These are phyloP conservation scores for Ctenochaetus hawaiiensis DNA, from an alignment of 2,797 vertebrate genomes.

Conservation along the genomic window DNA sequence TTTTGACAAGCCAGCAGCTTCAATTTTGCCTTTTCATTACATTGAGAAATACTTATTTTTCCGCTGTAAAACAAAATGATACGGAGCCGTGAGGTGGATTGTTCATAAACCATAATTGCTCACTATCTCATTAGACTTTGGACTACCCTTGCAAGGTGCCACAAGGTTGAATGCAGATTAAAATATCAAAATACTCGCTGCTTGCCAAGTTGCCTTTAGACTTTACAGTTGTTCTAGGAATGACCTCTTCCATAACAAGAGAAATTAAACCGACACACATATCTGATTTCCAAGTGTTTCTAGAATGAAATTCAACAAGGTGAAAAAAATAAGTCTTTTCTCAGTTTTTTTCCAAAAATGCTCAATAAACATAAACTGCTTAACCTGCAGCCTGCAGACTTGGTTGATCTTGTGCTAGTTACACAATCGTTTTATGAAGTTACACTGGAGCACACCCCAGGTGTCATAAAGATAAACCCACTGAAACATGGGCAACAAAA, in stretches of 20 bases:
- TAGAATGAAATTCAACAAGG: background rate
- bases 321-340: background rate
- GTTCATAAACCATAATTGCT: conserved; percentile 80
- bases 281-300: background rate
- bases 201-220: conserved; percentile 40
- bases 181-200: conserved; percentile 53
- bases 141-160: conserved; percentile 67
- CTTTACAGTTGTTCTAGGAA: background rate
- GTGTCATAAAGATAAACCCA: conserved; percentile 84
- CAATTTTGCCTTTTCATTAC: too few species aligned
- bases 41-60: background rate
- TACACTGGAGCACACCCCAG: conserved; percentile 61
- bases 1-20: background rate
- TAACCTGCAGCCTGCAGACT: conserved; percentile 48
- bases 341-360: background rate
- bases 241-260: background rate
- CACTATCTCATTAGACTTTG: conserved; percentile 83
- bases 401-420: conserved; percentile 57
- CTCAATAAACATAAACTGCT: background rate
- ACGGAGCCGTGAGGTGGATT: conserved; percentile 65
- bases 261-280: background rate
- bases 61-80: background rate
- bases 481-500: conserved; percentile 66
- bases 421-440: conserved; percentile 79
- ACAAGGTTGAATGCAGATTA: conserved; percentile 70